Evolutionary conservation across 2,797 vertebrate genomes (phyloP).

Genomic region (Parambassis ranga): DNA sequence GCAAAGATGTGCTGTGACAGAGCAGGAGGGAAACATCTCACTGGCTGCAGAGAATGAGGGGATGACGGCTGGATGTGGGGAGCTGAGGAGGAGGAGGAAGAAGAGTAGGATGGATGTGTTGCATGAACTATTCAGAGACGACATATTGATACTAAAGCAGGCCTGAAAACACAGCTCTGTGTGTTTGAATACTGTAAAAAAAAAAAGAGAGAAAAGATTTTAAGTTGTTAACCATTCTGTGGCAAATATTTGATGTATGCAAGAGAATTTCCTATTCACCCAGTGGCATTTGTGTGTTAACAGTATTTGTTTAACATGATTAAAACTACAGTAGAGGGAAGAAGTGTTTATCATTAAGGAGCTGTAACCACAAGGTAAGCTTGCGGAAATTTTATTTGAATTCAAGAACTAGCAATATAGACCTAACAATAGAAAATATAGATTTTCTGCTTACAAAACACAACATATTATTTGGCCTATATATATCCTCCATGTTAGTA

Average conservation of each 20-base stretch:
- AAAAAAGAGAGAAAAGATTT: no score
- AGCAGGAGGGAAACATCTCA: slow-evolving; percentile 40
- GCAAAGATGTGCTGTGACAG: slow-evolving; percentile 73
- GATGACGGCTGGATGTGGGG: background rate
- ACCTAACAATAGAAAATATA: slow-evolving; percentile 86
- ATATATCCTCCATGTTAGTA: slow-evolving; percentile 47
- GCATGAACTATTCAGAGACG: no score
- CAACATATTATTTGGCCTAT: slow-evolving; percentile 66
- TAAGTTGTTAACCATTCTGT: no score
- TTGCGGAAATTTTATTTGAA: slow-evolving; percentile 90
- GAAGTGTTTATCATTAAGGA: slow-evolving; percentile 13
- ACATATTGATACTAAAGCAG: no score
- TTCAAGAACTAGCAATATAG: slow-evolving; percentile 89
- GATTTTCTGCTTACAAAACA: slow-evolving; percentile 78
- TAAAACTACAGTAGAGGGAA: background rate
- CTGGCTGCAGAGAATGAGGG: slow-evolving; percentile 22
- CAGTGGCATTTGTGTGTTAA: no score
- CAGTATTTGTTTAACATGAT: no score
- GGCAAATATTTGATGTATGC: no score
- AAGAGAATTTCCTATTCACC: no score
- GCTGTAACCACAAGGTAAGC: slow-evolving; percentile 64
- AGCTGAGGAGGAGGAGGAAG: background rate
- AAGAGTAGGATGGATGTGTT: background rate
- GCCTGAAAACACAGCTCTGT: no score
- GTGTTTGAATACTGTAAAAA: no score